Evolutionary conservation across 2,888 invertebrate genomes (phyloP).

Genomic region (Ophion obscuratus): DNA sequence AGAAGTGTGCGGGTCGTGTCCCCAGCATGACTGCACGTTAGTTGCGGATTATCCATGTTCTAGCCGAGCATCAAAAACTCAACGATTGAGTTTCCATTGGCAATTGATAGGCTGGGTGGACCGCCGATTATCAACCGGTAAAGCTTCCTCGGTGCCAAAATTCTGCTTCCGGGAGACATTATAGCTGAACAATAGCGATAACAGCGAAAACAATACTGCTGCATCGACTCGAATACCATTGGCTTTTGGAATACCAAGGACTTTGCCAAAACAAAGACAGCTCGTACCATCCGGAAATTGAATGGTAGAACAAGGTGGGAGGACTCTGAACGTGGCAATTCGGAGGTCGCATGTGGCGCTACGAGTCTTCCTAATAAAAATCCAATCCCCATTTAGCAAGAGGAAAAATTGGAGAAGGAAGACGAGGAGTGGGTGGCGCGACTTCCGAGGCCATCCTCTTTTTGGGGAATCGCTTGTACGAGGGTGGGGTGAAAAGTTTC

Average conservation of each 20-base stretch:
- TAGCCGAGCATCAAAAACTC: too few relatives aligned
- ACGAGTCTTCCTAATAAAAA: not conserved
- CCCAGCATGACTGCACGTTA: too few relatives aligned
- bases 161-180: not conserved
- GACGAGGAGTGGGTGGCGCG: slow-evolving; percentile 48
- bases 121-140: slow-evolving; percentile 1
- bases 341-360: too few relatives aligned
- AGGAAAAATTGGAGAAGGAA: not conserved
- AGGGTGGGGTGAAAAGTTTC: too few relatives aligned
- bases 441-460: slow-evolving; percentile 59
- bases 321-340: not conserved
- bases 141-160: not conserved
- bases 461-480: slow-evolving; percentile 62
- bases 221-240: too few relatives aligned
- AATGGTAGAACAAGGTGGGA: not conserved
- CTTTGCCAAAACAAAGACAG: too few relatives aligned
- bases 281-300: not conserved
- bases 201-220: too few relatives aligned
- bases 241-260: too few relatives aligned
- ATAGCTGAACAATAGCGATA: not conserved
- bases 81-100: not conserved
- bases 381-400: not conserved
- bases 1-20: not conserved
- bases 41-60: too few relatives aligned
- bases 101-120: not conserved